A percentile compares a stretch with the other conserved stretches of the same genome.
These are phyloP conservation scores for Oreochromis aureus DNA, from an alignment of 2,113 vertebrate species.

Conservation along the genomic window DNA sequence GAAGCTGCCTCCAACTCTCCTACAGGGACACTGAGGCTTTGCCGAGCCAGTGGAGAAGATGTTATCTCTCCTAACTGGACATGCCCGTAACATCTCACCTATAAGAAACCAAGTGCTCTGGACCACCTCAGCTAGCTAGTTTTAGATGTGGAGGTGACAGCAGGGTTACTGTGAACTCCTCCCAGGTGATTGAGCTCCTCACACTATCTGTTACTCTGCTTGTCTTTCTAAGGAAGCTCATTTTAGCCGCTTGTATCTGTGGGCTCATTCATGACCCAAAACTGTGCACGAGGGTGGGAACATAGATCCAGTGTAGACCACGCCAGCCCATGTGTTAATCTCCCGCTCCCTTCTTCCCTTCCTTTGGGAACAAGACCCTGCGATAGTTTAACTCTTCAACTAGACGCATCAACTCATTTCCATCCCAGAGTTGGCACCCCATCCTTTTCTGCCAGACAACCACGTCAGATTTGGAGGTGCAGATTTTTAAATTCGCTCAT, in stretches of 20 bases:
- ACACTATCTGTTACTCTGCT: not conserved
- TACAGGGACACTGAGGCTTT: not conserved
- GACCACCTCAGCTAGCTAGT: not conserved
- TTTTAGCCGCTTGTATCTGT: not conserved
- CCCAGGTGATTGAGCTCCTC: not conserved
- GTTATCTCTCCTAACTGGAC: not conserved
- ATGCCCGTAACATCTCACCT: not conserved
- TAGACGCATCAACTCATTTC: not conserved
- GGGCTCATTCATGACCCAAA: not conserved
- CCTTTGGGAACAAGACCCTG: not conserved
- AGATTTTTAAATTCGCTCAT: not conserved
- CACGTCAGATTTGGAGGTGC: not conserved
- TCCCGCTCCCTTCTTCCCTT: not conserved
- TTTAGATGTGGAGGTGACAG: not conserved
- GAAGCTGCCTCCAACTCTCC: not conserved
- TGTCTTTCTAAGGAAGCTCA: not conserved
- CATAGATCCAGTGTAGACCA: not conserved
- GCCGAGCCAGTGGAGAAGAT: not conserved
- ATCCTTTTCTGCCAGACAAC: not conserved
- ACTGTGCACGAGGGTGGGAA: not conserved
- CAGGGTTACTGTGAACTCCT: not conserved
- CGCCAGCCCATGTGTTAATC: fast-evolving
- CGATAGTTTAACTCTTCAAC: not conserved
- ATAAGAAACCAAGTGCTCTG: not conserved
- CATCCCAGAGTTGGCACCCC: not conserved